phyloP scores from a whole-genome alignment of 2,888 invertebrate species.

The Ophion slaviceki region DNA sequence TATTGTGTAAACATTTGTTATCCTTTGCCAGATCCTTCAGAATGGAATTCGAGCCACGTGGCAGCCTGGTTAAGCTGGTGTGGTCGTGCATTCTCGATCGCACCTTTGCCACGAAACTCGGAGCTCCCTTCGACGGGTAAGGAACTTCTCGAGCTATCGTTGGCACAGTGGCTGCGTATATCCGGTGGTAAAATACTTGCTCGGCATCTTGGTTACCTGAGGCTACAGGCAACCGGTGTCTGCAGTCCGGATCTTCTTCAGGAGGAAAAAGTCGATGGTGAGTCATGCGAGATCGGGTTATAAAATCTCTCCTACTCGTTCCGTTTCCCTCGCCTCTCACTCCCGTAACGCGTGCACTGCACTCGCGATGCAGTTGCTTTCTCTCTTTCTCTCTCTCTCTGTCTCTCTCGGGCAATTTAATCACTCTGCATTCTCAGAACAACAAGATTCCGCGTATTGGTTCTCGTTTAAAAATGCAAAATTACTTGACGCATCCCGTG shows the following conservation, averaged over 20 bases:
- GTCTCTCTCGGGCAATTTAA: conserved; percentile 32
- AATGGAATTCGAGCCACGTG: conserved; percentile 87
- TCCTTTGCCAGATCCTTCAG: conserved; percentile 85
- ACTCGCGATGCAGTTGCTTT: conserved; percentile 30
- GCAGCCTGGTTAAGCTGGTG: conserved; percentile 87
- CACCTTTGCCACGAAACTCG: conserved; percentile 84
- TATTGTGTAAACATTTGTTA: too few relatives aligned
- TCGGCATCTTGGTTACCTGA: conserved; percentile 86
- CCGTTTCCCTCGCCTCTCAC: conserved; percentile 13
- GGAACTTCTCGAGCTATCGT: conserved; percentile 86
- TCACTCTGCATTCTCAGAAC: conserved; percentile 32
- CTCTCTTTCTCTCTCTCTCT: background rate
- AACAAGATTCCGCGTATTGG: conserved; percentile 50
- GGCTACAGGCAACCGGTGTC: conserved; percentile 86
- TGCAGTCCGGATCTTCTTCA: conserved; percentile 85
- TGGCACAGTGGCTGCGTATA: conserved; percentile 86
- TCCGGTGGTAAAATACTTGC: conserved; percentile 85
- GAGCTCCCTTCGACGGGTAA: conserved; percentile 86
- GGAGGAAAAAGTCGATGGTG: conserved; percentile 83
- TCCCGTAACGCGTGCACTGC: conserved; percentile 55
- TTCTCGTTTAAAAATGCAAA: conserved; percentile 20
- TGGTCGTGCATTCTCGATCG: conserved; percentile 86
- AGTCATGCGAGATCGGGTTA: conserved; percentile 57
- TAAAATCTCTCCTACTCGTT: conserved; percentile 36
- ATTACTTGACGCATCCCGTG: background rate